phyloP scores from a whole-genome alignment of 2,888 invertebrate genomes.

The Ectemnius continuus region DNA sequence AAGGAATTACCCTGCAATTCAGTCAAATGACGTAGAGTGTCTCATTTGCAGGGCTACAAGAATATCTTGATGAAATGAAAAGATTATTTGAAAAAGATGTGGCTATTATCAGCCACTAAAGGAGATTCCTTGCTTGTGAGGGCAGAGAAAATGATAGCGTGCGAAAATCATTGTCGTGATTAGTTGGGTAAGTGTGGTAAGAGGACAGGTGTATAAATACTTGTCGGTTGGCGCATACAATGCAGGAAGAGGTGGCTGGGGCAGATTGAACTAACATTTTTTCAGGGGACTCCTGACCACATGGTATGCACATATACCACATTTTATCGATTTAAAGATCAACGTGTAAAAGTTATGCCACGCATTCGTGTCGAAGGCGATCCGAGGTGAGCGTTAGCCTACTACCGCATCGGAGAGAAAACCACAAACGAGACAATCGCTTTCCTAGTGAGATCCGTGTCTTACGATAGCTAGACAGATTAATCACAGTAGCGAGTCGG shows the following conservation, averaged over 20 bases:
- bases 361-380: constrained; percentile 49
- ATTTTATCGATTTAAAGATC: constrained; percentile 54
- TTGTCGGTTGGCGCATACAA: constrained; percentile 8
- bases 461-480: constrained; percentile 52
- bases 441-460: constrained; percentile 40
- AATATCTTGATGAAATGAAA: too few species aligned
- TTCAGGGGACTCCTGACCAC: constrained; percentile 33
- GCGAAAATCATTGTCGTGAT: neutral
- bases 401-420: constrained; percentile 50
- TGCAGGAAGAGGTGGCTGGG: constrained; percentile 43
- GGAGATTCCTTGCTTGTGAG: too few species aligned
- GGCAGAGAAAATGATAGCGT: neutral
- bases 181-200: neutral
- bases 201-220: constrained; percentile 1
- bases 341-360: constrained; percentile 60
- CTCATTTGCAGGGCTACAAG: too few species aligned
- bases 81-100: too few species aligned
- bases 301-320: constrained; percentile 51
- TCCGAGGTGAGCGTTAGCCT: constrained; percentile 46
- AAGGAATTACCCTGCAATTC: too few species aligned
- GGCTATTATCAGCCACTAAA: too few species aligned
- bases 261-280: constrained; percentile 2
- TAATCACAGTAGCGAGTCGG: neutral
- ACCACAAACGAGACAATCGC: constrained; percentile 57
- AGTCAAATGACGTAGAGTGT: too few species aligned